Base-by-base conservation (phyloP, 2,888 invertebrate species). In the Agriopis marginaria region DNA sequence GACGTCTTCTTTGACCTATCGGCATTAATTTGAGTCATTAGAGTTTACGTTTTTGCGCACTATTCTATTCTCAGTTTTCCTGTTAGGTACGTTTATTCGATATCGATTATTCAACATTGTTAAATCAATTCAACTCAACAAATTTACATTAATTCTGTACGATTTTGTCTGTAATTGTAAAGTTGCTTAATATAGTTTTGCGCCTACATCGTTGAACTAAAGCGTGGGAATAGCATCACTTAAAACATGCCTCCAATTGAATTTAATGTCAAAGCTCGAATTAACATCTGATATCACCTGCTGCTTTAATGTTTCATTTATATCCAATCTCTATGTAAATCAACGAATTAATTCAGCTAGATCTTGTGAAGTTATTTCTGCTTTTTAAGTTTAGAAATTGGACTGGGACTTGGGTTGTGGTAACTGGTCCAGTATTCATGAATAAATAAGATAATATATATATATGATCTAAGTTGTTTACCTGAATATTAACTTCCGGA, bases 261-360 rank as follows among this genome's bases (percentile, higher is more conserved):
- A 70, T 62, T 66, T 54, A 66, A 70, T 59, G 62, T 66, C 63
- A 66, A 63, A 66, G 58, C 58, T 54, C 54, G 54, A 58, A 58
- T 70, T 62, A 66, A 63, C 58, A 63, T 66, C 61, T 42, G 50
- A 63, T 40, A 65, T 54, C 62, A 69, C 58, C 66, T 63, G 70
- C 65, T 70, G 65, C 51, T 58, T 64, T 61, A 56, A 69, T 69
- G 64, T 60, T 51, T 6, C 51, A 69, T 69, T 65, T 58, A 58
- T 56, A 65, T 64, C 56, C 61, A 64, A 64, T 68, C 42, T 60
- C n/a, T 54, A 68, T 68, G 59, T 60, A 55, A 64, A 68, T 68
- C 49, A n/a, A 44, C 14, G 55, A 54, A 64, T 50, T 60, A 59
- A 68, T 63, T 53, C 14, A 17, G 11, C 42, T 42, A 45, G 49